Evolutionary conservation across 2,888 invertebrate species (phyloP).

Genomic region (Galeruca laticollis): DNA sequence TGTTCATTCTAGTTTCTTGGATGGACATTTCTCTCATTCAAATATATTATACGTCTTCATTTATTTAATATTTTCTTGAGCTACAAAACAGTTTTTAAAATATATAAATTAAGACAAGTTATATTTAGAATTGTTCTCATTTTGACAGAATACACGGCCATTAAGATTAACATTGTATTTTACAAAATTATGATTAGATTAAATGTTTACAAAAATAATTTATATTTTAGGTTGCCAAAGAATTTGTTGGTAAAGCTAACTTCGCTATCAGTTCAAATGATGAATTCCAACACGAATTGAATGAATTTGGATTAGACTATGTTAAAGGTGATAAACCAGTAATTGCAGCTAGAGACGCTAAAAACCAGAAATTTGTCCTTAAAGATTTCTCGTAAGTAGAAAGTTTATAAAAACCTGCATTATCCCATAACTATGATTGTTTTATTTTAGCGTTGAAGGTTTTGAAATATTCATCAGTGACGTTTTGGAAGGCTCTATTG

Average conservation of each 20-base stretch:
- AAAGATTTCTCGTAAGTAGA: conserved; percentile 84
- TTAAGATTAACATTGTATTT: no score
- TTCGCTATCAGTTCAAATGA: conserved; percentile 95
- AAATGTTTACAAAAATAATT: not conserved
- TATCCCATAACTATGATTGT: not conserved
- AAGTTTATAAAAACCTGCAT: not conserved
- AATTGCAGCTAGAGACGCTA: conserved; percentile 84
- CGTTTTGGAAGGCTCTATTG: conserved; percentile 83
- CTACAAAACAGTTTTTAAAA: no score
- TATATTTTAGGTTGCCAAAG: conserved; percentile 72
- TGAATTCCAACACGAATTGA: conserved; percentile 94
- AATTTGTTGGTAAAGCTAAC: conserved; percentile 70
- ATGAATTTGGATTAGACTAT: conserved; percentile 92
- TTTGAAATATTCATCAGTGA: conserved; percentile 88
- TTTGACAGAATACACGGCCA: no score
- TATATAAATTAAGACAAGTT: not conserved
- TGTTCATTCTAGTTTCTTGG: no score
- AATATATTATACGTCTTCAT: no score
- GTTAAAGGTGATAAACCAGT: conserved; percentile 90
- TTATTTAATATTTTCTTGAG: no score
- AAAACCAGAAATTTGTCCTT: conserved; percentile 91
- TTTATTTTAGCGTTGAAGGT: conserved; percentile 77
- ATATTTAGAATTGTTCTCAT: no score
- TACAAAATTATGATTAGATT: not conserved
- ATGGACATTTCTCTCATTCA: no score